Conservation (phyloP, 1,140 invertebrate species). For the Colletes gigas region DNA sequence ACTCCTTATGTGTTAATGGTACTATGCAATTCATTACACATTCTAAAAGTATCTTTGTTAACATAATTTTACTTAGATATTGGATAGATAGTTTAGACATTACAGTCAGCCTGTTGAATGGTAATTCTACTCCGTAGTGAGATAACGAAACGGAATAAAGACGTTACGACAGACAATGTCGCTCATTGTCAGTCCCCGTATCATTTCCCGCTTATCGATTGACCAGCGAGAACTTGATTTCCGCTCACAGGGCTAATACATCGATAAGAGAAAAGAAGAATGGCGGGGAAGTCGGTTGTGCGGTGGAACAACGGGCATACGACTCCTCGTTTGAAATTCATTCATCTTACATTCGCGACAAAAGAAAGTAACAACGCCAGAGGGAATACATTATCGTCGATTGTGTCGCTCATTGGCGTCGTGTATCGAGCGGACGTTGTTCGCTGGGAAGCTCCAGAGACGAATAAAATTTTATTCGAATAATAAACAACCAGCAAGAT, state of each 20-base stretch:
- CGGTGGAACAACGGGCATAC: too few relatives aligned
- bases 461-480: not conserved
- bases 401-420: slow-evolving; percentile 21
- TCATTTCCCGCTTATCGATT: not conserved
- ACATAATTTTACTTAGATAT: too few relatives aligned
- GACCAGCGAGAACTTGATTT: not conserved
- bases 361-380: not conserved
- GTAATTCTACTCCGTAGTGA: too few relatives aligned
- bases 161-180: not conserved
- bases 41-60: too few relatives aligned
- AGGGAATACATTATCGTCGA: slow-evolving; percentile 33
- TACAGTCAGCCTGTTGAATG: too few relatives aligned
- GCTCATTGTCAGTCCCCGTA: not conserved
- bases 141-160: not conserved
- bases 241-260: not conserved
- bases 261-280: not conserved
- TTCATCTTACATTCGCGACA: slow-evolving; percentile 15
- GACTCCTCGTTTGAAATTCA: not conserved
- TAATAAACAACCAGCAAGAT: not conserved
- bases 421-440: not conserved
- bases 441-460: not conserved
- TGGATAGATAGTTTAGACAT: too few relatives aligned
- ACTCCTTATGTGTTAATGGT: too few relatives aligned
- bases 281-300: not conserved
- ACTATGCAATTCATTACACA: too few relatives aligned